Evolutionary conservation across 2,113 vertebrate species (phyloP), one percentile per base, ranked within the genome.

Genomic region (Salminus brasiliensis): DNA sequence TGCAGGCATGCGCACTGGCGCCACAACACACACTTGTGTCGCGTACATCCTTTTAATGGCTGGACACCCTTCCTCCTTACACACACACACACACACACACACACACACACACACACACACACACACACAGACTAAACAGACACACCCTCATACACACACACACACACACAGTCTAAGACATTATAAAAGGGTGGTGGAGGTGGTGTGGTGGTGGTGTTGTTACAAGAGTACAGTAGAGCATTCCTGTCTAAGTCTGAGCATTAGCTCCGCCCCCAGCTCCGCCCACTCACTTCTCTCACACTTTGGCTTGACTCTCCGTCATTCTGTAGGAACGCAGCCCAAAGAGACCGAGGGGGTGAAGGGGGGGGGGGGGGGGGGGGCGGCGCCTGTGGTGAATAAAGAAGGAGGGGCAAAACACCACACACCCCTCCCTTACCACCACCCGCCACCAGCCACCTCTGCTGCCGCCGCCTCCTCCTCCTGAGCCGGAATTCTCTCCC

Each of bases 201-300:
- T 75, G 78, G 45, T 57, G n/a, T 39, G 78, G 83, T 78, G 88
- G 73, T 55, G 16, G 29, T 34, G 29, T 10, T 1, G 21, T 2
- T 3, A 84, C 85, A 76, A 72, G 81, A 88, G 87, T 89, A 90
- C 87, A 91, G 92, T 89, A 88, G 81, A 89, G 82, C 89, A 92
- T 91, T 92, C 89, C 87, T 88, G 84, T 85, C 85, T 90, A 87
- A 91, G 92, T 89, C 86, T 59, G 79, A 90, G 86, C 9, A 29
- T 85, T 80, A 81, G 82, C 81, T 84, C 88, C 79, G 84, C 85
- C 85, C 82, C 82, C 13, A 86, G 86, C 84, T 90, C 89, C 81
- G 91, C 91, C 86, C 91, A 87, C 91, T 18, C 18, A 25, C 10
- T 30, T 23, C 43, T 15, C 12, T 15, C 43, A 2, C 0, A 4